Conservation (phyloP, 1,140 invertebrate genomes). For the Drosophila elegans region DNA sequence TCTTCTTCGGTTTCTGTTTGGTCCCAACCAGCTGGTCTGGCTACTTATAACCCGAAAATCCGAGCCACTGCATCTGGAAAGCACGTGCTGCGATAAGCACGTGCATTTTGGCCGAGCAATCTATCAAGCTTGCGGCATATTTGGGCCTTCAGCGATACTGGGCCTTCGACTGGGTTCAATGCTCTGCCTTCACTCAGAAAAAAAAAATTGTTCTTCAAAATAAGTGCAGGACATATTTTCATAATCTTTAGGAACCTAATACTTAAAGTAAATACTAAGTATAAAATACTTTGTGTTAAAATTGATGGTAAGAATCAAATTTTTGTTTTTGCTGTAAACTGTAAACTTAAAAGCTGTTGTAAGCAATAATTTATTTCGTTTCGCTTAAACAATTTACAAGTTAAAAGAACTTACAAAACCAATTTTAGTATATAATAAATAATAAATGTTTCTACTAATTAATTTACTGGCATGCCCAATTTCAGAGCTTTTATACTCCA, state of each 20-base stretch:
- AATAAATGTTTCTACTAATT: no score
- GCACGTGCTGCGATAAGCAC: slow-evolving; percentile 74
- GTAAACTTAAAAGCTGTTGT: no score
- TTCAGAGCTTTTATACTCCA: background rate
- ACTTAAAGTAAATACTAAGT: background rate
- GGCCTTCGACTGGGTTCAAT: slow-evolving; percentile 27
- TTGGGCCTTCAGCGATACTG: slow-evolving; percentile 34
- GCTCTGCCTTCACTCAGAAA: slow-evolving; percentile 7
- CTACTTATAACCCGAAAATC: slow-evolving; percentile 59
- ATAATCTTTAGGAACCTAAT: no score
- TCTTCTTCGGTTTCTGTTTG: slow-evolving; percentile 10
- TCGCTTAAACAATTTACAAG: no score
- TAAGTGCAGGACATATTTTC: background rate
- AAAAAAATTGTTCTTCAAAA: background rate
- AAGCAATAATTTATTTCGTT: no score
- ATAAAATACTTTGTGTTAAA: no score
- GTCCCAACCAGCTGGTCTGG: slow-evolving; percentile 20
- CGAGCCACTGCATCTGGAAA: slow-evolving; percentile 11
- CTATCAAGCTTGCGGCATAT: slow-evolving; percentile 44
- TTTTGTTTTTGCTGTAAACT: no score
- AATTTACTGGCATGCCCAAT: no score
- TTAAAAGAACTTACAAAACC: no score
- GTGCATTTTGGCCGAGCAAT: slow-evolving; percentile 42
- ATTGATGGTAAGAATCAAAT: no score
- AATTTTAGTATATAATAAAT: no score